phyloP scores from a whole-genome alignment of 2,888 invertebrate species.

The Drosophila leonis region DNA sequence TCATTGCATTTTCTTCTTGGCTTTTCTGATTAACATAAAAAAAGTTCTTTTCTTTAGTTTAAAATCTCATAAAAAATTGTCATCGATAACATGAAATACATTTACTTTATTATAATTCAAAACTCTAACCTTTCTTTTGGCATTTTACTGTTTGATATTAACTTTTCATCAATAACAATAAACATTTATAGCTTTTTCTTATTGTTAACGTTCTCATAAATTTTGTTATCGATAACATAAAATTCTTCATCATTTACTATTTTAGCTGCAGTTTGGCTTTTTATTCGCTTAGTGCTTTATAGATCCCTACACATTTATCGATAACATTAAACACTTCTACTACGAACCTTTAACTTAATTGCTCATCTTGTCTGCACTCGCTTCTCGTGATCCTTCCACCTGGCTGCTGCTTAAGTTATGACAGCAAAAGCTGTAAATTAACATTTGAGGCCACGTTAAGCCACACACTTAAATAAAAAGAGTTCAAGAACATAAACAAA shows the following conservation, averaged over 20 bases:
- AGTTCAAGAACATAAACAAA: conserved; percentile 79
- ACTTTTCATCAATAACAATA: not conserved
- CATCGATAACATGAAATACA: conserved; percentile 6
- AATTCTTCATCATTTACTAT: not conserved
- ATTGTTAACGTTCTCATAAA: not conserved
- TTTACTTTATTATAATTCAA: not conserved
- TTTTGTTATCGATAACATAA: not conserved
- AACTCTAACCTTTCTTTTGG: not conserved
- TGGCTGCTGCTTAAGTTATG: conserved; percentile 59
- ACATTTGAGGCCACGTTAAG: conserved; percentile 66
- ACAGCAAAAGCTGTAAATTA: conserved; percentile 70
- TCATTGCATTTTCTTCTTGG: not conserved
- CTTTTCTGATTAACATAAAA: not conserved
- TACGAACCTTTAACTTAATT: not conserved
- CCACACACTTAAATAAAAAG: conserved; percentile 62
- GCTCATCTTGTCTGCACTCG: not conserved
- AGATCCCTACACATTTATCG: not conserved
- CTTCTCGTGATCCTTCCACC: conserved; percentile 5
- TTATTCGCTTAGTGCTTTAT: not conserved
- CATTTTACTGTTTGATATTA: not conserved
- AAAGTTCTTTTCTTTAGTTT: not conserved
- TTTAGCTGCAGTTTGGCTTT: not conserved
- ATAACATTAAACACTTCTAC: not conserved
- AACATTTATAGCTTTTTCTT: not conserved
- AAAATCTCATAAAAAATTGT: not conserved